Evolutionary conservation across 1,140 invertebrate species (phyloP).

Genomic region (Coenobita brevimanus): DNA sequence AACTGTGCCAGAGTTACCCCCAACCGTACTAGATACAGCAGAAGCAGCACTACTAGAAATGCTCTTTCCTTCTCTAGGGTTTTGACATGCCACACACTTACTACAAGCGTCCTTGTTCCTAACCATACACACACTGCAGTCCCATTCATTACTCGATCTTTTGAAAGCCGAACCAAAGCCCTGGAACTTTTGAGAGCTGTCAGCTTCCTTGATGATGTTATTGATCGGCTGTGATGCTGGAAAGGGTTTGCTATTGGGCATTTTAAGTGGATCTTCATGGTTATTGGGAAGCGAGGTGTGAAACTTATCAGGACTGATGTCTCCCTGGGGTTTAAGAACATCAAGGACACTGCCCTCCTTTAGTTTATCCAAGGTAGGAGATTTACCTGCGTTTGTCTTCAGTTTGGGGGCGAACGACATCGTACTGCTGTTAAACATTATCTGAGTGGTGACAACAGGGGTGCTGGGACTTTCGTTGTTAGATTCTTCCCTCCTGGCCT

Average conservation of each 20-base stretch:
- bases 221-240: constrained; percentile 15
- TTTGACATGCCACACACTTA: constrained; percentile 81
- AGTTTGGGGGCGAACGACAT: constrained; percentile 38
- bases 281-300: constrained; percentile 11
- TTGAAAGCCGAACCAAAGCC: constrained; percentile 78
- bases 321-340: constrained; percentile 48
- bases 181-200: constrained; percentile 35
- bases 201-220: constrained; percentile 41
- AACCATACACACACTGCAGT: constrained; percentile 80
- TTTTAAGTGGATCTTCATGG: constrained; percentile 14
- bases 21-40: constrained; percentile 7
- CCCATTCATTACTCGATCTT: constrained; percentile 77
- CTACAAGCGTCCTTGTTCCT: constrained; percentile 77
- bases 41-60: constrained; percentile 47
- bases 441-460: background rate
- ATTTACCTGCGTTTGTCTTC: constrained; percentile 32
- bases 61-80: constrained; percentile 76
- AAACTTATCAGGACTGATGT: background rate
- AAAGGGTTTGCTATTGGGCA: background rate
- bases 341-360: constrained; percentile 51
- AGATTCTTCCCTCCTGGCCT: background rate
- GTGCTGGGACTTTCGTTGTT: background rate
- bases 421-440: constrained; percentile 49
- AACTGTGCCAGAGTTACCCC: background rate
- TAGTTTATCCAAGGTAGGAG: constrained; percentile 21